These are phyloP conservation scores for Chirona hameri DNA, from an alignment of 2,888 invertebrate species.

Conservation along the genomic window DNA sequence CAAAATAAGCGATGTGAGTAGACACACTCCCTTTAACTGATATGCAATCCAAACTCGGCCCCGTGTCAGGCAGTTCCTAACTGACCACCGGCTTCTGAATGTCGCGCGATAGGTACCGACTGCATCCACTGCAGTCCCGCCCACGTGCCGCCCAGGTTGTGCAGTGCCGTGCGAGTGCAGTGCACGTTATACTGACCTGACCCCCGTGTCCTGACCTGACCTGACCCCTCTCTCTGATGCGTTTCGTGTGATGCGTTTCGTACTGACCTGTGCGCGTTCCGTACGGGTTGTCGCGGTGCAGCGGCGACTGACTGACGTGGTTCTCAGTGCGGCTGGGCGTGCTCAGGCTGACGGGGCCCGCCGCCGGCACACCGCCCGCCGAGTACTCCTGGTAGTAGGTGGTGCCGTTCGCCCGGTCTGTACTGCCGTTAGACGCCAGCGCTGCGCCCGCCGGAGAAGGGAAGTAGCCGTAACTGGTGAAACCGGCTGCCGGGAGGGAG, in stretches of 20 bases:
- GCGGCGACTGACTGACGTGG: constrained; percentile 28
- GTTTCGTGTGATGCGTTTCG: neutral
- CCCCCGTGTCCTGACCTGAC: no score
- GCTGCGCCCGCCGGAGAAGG: constrained; percentile 53
- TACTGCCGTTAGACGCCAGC: constrained; percentile 50
- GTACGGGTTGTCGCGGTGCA: constrained; percentile 27
- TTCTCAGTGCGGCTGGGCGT: constrained; percentile 27
- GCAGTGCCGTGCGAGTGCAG: no score
- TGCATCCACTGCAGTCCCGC: no score
- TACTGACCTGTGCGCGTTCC: neutral
- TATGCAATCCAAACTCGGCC: no score
- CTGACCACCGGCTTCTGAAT: no score
- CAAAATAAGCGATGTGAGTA: no score
- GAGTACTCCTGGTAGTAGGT: constrained; percentile 30
- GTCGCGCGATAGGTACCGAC: no score
- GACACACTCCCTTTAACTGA: no score
- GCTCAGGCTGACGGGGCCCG: constrained; percentile 24
- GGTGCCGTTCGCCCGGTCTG: constrained; percentile 47
- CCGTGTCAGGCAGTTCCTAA: no score
- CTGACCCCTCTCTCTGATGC: no score
- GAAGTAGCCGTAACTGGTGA: constrained; percentile 53
- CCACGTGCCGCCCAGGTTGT: no score
- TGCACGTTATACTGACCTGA: no score
- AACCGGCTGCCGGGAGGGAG: constrained; percentile 45
- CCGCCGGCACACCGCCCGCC: neutral